Base-by-base conservation (phyloP, 2,888 invertebrate genomes). In the Drosophila maculinotata region DNA sequence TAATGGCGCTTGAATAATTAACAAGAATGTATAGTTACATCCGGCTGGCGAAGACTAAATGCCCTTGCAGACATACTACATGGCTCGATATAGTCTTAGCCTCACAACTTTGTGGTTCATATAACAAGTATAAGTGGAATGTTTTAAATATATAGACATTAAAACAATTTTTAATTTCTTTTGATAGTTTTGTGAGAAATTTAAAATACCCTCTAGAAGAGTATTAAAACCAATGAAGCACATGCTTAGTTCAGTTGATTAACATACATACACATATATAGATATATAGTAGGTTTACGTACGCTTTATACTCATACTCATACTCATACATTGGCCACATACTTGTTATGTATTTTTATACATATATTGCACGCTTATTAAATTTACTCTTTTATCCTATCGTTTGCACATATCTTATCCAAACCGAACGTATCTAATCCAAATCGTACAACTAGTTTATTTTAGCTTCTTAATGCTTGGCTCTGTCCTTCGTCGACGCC, bases 1-100 rank as follows among this genome's bases (percentile, higher is more conserved):
- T 74, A 77, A 79, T 76, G 70, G 64, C 39, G 63, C 65, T 65
- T 86, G 49, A 82, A 86, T 81, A 80, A 79, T 86, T 77, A 38
- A 77, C 30, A 20, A 9, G 12, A 45, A 20, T 12, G 23, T 31
- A 20, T 9, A 12, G 31, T 20, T 30, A 31, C 31, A 12, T 1
- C 31, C 17, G 3, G 7, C 9, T 9, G 20, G n/a, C 30, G 28
- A n/a, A n/a, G 9, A 9, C 1, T 10, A 9, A 20, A 45, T 12
- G 9, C 31, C 3, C 20, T 31, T 31, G 6, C 30, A 20, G 20
- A n/a, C n/a, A n/a, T n/a, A n/a, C n/a, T n/a, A n/a, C n/a, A n/a
- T n/a, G n/a, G n/a, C n/a, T n/a, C n/a, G n/a, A n/a, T n/a, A n/a
- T n/a, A n/a, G n/a, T n/a, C n/a, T n/a, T n/a, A n/a, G n/a, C n/a